Evolutionary conservation across 2,797 vertebrate species (phyloP).

Genomic region (Pachyuromys duprasi): DNA sequence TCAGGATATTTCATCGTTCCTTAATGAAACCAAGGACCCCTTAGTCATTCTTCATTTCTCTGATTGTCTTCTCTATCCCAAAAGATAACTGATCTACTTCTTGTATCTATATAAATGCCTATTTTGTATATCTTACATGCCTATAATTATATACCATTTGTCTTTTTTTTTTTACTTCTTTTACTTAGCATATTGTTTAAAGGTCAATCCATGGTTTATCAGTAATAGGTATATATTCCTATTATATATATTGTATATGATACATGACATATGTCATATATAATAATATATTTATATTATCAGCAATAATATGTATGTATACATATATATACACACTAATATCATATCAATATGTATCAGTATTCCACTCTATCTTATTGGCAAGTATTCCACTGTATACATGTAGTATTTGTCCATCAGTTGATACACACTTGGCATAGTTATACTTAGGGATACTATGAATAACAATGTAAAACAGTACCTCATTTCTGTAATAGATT

Average conservation of each 20-base stretch:
- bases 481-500: not conserved
- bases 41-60: not conserved
- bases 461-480: constrained; percentile 3
- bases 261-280: too few species aligned
- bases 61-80: not conserved
- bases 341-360: not conserved
- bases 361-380: not conserved
- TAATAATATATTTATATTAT: too few species aligned
- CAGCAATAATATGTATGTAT: too few species aligned
- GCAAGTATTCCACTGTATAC: not conserved
- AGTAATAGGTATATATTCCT: not conserved
- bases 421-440: not conserved
- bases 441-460: not conserved
- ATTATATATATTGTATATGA: too few species aligned
- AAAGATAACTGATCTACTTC: not conserved
- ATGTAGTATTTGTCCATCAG: not conserved
- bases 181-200: not conserved
- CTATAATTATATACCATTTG: not conserved
- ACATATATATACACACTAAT: too few species aligned
- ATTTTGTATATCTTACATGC: not conserved
- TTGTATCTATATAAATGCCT: not conserved
- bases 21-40: not conserved
- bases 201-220: not conserved
- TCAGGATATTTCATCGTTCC: not conserved
- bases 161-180: not conserved